These are phyloP conservation scores for Echinarachnius parma DNA, from an alignment of 53 echinoderm and acorn worm genomes.

Conservation along the genomic window DNA sequence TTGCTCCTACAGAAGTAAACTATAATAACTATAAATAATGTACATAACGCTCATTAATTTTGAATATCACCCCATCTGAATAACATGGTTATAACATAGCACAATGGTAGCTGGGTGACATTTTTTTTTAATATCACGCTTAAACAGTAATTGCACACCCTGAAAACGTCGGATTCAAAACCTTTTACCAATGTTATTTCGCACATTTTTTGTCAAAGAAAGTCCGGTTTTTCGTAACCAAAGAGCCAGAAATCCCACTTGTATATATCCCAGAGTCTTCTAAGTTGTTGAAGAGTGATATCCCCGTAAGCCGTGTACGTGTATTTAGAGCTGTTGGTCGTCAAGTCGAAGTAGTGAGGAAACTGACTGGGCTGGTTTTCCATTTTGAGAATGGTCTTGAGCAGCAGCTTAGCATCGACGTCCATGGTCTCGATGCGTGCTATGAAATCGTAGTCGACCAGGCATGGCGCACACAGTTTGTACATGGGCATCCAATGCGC, in stretches of 20 bases:
- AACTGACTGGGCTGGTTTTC: background rate
- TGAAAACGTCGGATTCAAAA: background rate
- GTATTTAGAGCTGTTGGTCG: constrained; percentile 25
- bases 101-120: too few relatives aligned
- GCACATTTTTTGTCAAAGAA: background rate
- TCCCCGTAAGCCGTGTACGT: constrained; percentile 26
- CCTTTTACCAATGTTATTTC: background rate
- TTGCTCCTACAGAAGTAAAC: too few relatives aligned
- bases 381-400: background rate
- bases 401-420: background rate
- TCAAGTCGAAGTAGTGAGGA: constrained; percentile 2
- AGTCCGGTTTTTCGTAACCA: constrained; percentile 29
- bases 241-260: constrained; percentile 28
- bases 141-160: too few relatives aligned
- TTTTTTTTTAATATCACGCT: too few relatives aligned
- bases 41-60: too few relatives aligned
- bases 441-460: constrained; percentile 47
- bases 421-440: constrained; percentile 32
- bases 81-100: too few relatives aligned
- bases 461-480: constrained; percentile 47
- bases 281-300: constrained; percentile 20
- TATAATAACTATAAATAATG: too few relatives aligned
- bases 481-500: constrained; percentile 56
- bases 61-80: too few relatives aligned
- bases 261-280: constrained; percentile 19